Conservation (phyloP, 2,888 invertebrate species). For the Megaustenia siamemsis region DNA sequence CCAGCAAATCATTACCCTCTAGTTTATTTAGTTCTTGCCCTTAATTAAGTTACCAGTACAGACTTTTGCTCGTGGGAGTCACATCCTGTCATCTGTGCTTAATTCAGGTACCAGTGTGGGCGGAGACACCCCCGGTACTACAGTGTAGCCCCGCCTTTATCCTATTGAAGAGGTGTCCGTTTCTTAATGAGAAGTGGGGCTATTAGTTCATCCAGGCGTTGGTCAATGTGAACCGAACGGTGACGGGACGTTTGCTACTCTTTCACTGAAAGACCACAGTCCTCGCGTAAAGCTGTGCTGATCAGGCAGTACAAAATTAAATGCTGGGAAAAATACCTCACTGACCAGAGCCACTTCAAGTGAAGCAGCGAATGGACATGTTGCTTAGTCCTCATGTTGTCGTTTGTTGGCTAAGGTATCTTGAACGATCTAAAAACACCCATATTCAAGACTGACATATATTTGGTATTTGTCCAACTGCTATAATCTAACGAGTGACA, state of each 20-base stretch:
- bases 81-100: background rate
- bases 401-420: no score
- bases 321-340: background rate
- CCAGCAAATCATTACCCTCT: no score
- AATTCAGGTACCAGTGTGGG: slow-evolving; percentile 33
- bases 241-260: slow-evolving; percentile 14
- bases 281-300: background rate
- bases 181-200: slow-evolving; percentile 41
- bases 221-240: slow-evolving; percentile 23
- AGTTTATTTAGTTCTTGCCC: no score
- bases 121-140: slow-evolving; percentile 6
- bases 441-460: no score
- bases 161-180: slow-evolving; percentile 39
- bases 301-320: background rate
- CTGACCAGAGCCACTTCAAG: slow-evolving; percentile 2
- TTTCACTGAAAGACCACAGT: background rate
- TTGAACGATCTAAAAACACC: no score
- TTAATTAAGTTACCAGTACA: no score
- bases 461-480: no score
- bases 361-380: no score
- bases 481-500: no score
- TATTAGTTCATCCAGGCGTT: slow-evolving; percentile 39
- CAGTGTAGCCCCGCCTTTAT: slow-evolving; percentile 6
- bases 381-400: no score
- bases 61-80: background rate